Base-by-base conservation (phyloP, 2,113 vertebrate species). In the Pelecanus crispus region DNA sequence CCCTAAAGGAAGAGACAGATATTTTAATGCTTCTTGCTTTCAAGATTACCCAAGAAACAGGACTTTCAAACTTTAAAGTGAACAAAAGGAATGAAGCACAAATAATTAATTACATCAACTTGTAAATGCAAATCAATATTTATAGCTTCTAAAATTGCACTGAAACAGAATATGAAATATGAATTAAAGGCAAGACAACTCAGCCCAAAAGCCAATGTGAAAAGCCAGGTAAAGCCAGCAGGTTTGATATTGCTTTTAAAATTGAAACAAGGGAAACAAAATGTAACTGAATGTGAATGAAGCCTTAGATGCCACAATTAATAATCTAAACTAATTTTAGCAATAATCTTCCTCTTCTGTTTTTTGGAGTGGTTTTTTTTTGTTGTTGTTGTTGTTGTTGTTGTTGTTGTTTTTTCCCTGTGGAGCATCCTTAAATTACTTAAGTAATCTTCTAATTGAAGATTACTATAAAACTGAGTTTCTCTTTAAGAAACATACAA, bases 1-100 rank as follows among this genome's bases (percentile, higher is more conserved):
- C 99, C 99, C 99, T 99, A 94, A 98, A 97, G 79, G 86, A 97
- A 98, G 96, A 72, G 79, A 98, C 53, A 86, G 73, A 40, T 12
- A 79, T 65, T 96, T 98, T 95, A 95, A 75, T 90, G 61, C 19
- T 84, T 95, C 77, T 80, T 1, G 0, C 65, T 89, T 92, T 94
- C 72, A 62, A 93, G 55, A 82, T 85, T 73, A 94, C 68, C 44
- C 61, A 72, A 94, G 81, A 89, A 92, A 67, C 10, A 44, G 56
- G 32, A 14, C 56, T 95, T 96, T 50, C 70, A 86, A 67, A 90
- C 31, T 94, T 96, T 29, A 66, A 97, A 90, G 36, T 66, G 56
- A 86, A 91, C 63, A 87, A 91, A 93, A 94, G 74, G 36, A 83
- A 78, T 0, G 24, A 94, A 92, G 72, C 78, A 94, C 91, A 89